Base-by-base conservation (phyloP, 2,888 invertebrate species). In the Seladonia tumulorum region DNA sequence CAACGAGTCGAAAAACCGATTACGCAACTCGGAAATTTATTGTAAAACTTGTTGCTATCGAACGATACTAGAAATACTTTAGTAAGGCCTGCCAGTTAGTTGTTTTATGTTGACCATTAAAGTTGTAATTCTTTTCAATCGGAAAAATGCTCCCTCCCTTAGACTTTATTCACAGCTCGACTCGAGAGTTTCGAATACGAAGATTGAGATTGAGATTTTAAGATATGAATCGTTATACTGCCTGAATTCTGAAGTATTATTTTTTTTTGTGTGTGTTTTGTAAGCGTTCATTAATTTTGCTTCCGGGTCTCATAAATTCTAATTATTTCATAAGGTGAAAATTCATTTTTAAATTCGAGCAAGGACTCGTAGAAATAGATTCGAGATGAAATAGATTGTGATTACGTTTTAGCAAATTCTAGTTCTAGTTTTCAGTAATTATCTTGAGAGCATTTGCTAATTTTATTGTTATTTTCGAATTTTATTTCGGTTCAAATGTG, bases 1-100 rank as follows among this genome's bases (percentile, higher is more conserved):
- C 29, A 75, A 57, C 53, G 47, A 45, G 66, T 76, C 39, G 49
- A 66, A 45, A 71, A 45, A 45, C 45, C n/a, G 68, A 70, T 70
- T 42, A 22, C 70, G 70, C n/a, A 42, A 70, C 39, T 68, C 35
- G 29, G 63, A 68, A 68, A 70, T 70, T 70, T 70, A 70, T 70
- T 42, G 42, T 39, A 42, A 42, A 70, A n/a, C n/a, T n/a, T 12
- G 39, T 42, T 18, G 42, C 39, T n/a, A 5, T 22, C 42, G 70
- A 42, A n/a, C 39, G n/a, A n/a, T 42, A 22, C 12, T 70, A 42
- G 14, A n/a, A 70, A 70, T 42, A 22, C 10, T 39, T 22, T 18
- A 4, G 12, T 18, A 22, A 22, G 10, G 4, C 16, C 35, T 14
- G 22, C 0, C 18, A 22, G 10, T 10, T 0, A 22, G 39, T 68